These are phyloP conservation scores for Muraenolepis orangiensis DNA, from an alignment of 2,797 vertebrate species.

Conservation along the genomic window DNA sequence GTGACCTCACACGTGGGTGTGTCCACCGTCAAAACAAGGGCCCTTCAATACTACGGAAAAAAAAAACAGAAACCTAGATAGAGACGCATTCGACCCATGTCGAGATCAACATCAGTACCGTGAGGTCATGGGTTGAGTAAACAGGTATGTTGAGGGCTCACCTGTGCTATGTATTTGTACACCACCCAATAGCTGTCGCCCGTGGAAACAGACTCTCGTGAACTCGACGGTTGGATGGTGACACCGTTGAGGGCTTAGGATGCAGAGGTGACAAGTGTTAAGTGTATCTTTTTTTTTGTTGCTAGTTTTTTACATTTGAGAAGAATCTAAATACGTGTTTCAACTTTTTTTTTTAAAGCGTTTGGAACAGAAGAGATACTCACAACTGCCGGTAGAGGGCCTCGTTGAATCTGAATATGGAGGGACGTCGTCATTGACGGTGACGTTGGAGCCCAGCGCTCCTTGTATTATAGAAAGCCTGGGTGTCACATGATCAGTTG, in stretches of 20 bases:
- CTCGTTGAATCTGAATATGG: neutral
- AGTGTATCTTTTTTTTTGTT: neutral
- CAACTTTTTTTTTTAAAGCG: neutral
- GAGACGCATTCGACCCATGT: too few species aligned
- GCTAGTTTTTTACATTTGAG: too few species aligned
- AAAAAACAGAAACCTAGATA: too few species aligned
- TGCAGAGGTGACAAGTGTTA: neutral
- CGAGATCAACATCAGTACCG: neutral
- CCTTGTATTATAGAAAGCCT: neutral
- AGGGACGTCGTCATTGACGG: neutral
- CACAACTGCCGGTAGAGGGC: neutral
- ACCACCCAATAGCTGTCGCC: constrained; percentile 71
- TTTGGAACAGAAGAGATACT: neutral
- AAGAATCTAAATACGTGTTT: neutral
- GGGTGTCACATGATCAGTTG: neutral
- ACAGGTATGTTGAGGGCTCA: constrained; percentile 47
- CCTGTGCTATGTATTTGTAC: constrained; percentile 84
- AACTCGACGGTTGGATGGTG: constrained; percentile 47
- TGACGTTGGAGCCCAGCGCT: neutral
- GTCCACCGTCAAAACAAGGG: neutral
- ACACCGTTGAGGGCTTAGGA: constrained; percentile 61
- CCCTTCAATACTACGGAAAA: neutral
- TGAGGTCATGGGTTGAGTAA: neutral
- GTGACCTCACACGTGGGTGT: too few species aligned
- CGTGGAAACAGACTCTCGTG: neutral